Evolutionary conservation across 2,113 vertebrate genomes (phyloP), one percentile per base, ranked within the genome.

Genomic region (Polypterus bichir): DNA sequence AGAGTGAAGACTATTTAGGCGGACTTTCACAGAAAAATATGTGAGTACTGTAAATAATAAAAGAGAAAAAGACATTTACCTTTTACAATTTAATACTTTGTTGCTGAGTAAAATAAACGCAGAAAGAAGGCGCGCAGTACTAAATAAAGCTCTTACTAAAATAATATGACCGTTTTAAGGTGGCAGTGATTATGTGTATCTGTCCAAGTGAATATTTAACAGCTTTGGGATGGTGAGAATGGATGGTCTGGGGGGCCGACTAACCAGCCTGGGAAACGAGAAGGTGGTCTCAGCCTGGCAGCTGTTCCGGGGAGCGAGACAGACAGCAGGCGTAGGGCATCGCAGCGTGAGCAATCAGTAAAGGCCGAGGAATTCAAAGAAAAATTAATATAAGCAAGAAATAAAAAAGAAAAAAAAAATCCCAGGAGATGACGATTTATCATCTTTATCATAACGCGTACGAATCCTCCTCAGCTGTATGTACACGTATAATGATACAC

Each of bases 291-390:
- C 69, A 73, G 83, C 70, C 74, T 77, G 68, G 83, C 89, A 92
- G 89, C 91, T 89, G 89, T 85, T 88, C 79, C 62, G 60, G 73
- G 71, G 65, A 59, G 48, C 64, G 9, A 73, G 76, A 79, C 83
- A 85, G 86, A 86, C 90, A 85, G 81, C 58, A 74, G 82, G 84
- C 71, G 75, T 66, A 71, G 78, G 69, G 73, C 77, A 70, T 73
- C 81, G 74, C 74, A 68, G 83, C 77, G 76, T 78, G 83, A 84
- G 78, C 82, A 79, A 81, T 73, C 77, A 79, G 68, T 69, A 51
- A 60, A 63, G 54, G 54, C 61, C 52, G 49, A 58, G 60, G 59
- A 59, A 62, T 64, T 70, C 64, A 68, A 64, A 70, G 49, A 66
- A 64, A 70, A 68, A 70, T 67, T 67, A 66, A 67, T 58, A 63